Conservation (phyloP, 2,888 invertebrate genomes). For the Rhyacophila evoluta region DNA sequence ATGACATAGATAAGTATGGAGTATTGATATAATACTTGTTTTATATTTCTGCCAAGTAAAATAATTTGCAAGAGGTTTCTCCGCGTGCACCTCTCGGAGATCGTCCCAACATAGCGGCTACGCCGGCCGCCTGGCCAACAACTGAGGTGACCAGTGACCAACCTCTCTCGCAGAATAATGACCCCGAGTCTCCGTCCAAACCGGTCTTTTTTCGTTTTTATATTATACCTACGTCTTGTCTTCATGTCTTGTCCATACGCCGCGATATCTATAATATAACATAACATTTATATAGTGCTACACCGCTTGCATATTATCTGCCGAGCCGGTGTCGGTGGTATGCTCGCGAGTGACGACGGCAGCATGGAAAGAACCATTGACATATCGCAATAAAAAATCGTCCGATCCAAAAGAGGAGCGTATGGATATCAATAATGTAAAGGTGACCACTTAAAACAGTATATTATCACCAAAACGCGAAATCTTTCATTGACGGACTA, state of each 20-base stretch:
- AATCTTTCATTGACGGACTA: too few relatives aligned
- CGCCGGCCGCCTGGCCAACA: not conserved
- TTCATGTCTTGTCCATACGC: too few relatives aligned
- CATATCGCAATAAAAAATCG: too few relatives aligned
- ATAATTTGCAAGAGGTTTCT: not conserved
- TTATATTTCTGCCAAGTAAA: too few relatives aligned
- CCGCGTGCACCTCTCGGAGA: not conserved
- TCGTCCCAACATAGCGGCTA: not conserved
- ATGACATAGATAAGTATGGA: too few relatives aligned
- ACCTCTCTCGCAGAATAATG: slow-evolving; percentile 16
- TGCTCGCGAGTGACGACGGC: not conserved
- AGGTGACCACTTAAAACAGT: too few relatives aligned
- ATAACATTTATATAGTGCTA: not conserved
- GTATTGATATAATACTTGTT: too few relatives aligned
- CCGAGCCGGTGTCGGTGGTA: not conserved
- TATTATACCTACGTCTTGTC: not conserved
- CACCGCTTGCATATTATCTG: not conserved
- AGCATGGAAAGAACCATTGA: too few relatives aligned
- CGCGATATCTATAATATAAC: too few relatives aligned
- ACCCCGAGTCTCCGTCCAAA: slow-evolving; percentile 1
- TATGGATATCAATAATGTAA: too few relatives aligned
- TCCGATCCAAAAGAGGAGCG: too few relatives aligned
- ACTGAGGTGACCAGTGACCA: slow-evolving; percentile 1
- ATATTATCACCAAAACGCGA: too few relatives aligned
- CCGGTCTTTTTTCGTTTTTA: slow-evolving; percentile 22